Evolutionary conservation across 1,140 invertebrate species (phyloP).

Genomic region (Drosophila persimilis): DNA sequence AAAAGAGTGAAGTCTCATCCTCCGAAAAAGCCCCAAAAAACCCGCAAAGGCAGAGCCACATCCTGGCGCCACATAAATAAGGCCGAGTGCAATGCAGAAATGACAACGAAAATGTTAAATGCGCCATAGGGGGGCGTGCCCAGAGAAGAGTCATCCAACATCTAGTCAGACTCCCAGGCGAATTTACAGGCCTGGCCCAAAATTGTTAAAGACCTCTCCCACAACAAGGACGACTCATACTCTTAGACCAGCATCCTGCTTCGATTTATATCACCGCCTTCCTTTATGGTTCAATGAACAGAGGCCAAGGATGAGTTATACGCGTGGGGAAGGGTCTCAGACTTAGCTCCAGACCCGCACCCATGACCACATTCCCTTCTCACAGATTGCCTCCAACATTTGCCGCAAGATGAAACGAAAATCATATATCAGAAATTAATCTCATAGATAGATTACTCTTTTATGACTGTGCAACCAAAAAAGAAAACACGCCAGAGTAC

Average conservation of each 20-base stretch:
- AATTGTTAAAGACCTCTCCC: constrained; percentile 36
- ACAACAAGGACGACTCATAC: background rate
- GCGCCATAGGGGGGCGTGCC: constrained; percentile 51
- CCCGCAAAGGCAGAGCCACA: constrained; percentile 42
- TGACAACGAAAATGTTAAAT: constrained; percentile 68
- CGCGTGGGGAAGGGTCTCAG: constrained; percentile 13
- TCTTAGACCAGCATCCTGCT: constrained; percentile 1
- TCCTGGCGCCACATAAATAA: constrained; percentile 77
- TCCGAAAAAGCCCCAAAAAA: constrained; percentile 3
- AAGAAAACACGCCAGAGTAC: constrained; percentile 30
- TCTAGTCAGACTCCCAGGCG: constrained; percentile 18
- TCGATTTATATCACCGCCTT: constrained; percentile 20
- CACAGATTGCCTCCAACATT: background rate
- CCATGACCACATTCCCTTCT: background rate
- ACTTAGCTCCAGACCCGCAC: constrained; percentile 12
- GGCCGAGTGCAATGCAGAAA: constrained; percentile 58
- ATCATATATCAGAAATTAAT: constrained; percentile 51
- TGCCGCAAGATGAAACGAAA: constrained; percentile 38
- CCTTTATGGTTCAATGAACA: constrained; percentile 66
- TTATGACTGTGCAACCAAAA: constrained; percentile 22
- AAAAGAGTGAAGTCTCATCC: constrained; percentile 17
- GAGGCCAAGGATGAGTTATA: constrained; percentile 19
- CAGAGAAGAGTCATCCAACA: constrained; percentile 29
- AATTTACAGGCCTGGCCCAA: constrained; percentile 60
- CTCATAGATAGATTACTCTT: constrained; percentile 47